phyloP scores from a whole-genome alignment of 2,797 vertebrate genomes.

The Falco naumanni region DNA sequence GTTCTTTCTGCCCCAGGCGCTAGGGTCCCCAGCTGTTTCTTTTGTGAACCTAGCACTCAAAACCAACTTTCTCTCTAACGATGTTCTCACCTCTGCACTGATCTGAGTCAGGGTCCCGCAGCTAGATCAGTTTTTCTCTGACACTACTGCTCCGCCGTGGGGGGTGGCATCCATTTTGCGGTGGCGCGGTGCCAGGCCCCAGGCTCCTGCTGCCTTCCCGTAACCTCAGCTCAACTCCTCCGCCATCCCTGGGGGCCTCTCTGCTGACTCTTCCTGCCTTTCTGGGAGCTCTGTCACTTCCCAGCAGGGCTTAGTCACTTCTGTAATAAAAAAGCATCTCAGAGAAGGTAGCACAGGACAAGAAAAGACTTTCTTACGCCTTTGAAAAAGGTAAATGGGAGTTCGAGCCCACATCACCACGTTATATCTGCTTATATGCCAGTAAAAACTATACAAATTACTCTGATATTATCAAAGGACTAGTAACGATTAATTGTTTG shows the following conservation, averaged over 20 bases:
- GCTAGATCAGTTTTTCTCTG: neutral
- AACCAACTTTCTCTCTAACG: neutral
- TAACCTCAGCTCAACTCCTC: neutral
- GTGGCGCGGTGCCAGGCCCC: accelerated
- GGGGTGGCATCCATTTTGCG: accelerated
- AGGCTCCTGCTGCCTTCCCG: neutral
- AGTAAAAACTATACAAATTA: neutral
- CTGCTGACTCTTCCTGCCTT: neutral
- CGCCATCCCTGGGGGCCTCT: accelerated
- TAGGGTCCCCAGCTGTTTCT: neutral
- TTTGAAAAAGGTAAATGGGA: neutral
- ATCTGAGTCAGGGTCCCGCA: neutral
- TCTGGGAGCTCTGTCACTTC: neutral
- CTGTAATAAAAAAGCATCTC: neutral
- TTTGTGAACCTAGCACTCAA: neutral
- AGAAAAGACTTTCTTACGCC: accelerated
- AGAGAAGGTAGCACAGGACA: neutral
- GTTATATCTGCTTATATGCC: neutral
- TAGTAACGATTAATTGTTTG: neutral
- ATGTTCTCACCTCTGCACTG: neutral
- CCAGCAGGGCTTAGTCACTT: neutral
- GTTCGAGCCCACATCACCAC: no score
- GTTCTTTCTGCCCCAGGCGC: neutral
- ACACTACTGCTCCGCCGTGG: neutral
- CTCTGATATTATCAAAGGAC: neutral